Evolutionary conservation across 2,888 invertebrate species (phyloP).

Genomic region (Hirtodrosophila histrioides): DNA sequence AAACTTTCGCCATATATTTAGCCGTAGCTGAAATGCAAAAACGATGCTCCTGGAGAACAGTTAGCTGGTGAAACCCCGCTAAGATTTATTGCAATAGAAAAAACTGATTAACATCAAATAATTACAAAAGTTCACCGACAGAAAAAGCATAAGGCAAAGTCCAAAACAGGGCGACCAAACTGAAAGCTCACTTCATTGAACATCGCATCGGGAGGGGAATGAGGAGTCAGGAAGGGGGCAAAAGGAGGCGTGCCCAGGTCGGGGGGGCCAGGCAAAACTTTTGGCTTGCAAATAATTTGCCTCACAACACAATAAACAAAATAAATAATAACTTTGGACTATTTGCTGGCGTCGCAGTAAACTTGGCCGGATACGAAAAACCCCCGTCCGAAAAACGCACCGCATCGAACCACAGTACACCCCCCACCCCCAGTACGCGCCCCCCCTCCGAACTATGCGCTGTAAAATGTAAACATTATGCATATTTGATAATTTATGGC

Average conservation of each 20-base stretch:
- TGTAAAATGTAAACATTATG: constrained; percentile 79
- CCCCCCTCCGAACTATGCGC: constrained; percentile 33
- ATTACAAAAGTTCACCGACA: constrained; percentile 76
- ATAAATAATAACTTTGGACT: constrained; percentile 73
- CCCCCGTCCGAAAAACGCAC: constrained; percentile 14
- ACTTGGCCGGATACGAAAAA: constrained; percentile 58
- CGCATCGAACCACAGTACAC: constrained; percentile 1
- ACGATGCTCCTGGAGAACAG: neutral
- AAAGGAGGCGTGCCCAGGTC: constrained; percentile 13
- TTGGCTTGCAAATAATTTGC: constrained; percentile 78
- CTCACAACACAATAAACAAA: constrained; percentile 80
- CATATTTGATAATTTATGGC: constrained; percentile 82
- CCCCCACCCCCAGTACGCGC: neutral
- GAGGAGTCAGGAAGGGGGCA: too few species aligned
- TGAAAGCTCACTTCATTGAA: constrained; percentile 64
- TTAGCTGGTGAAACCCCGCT: constrained; percentile 27
- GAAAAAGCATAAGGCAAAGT: constrained; percentile 62
- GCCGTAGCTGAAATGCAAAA: constrained; percentile 4
- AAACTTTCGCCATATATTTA: constrained; percentile 53
- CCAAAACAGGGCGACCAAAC: constrained; percentile 27
- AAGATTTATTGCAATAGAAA: constrained; percentile 68
- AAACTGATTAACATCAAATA: constrained; percentile 81
- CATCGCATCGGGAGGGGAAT: constrained; percentile 38
- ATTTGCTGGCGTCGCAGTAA: constrained; percentile 72
- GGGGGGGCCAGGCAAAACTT: constrained; percentile 58